These are phyloP conservation scores for Aphodius sticticus DNA, from an alignment of 2,888 invertebrate genomes.

Conservation along the genomic window DNA sequence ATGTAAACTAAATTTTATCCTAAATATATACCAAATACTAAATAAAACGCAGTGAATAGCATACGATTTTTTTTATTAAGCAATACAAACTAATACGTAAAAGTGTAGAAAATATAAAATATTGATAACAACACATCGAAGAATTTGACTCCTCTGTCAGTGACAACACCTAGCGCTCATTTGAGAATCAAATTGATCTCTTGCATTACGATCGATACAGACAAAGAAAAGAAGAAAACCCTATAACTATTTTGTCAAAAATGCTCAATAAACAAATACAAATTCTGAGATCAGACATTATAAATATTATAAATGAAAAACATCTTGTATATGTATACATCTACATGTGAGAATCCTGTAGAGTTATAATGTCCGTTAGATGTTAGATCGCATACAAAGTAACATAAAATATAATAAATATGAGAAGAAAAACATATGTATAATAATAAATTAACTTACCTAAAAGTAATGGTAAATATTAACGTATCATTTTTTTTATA, in stretches of 20 bases:
- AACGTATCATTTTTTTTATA: background rate
- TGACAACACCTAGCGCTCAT: background rate
- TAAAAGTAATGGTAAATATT: background rate
- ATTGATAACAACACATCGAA: constrained; percentile 4
- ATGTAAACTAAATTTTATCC: too few relatives aligned
- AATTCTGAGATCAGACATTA: constrained; percentile 4
- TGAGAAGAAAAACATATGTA: background rate
- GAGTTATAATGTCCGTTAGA: background rate
- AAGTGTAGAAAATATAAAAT: constrained; percentile 16
- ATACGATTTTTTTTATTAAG: constrained; percentile 22
- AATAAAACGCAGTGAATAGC: background rate
- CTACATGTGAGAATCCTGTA: too few relatives aligned
- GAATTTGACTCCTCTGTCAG: background rate
- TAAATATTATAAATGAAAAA: background rate
- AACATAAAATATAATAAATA: background rate
- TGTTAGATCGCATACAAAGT: background rate
- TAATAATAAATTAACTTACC: background rate
- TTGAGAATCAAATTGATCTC: background rate
- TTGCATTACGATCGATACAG: background rate
- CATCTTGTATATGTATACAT: background rate
- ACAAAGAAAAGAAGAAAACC: background rate
- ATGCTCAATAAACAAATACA: background rate
- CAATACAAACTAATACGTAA: constrained; percentile 18
- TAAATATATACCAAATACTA: background rate
- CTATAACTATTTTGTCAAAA: background rate